Base-by-base conservation (phyloP, 2,797 vertebrate species). In the Channa striata region DNA sequence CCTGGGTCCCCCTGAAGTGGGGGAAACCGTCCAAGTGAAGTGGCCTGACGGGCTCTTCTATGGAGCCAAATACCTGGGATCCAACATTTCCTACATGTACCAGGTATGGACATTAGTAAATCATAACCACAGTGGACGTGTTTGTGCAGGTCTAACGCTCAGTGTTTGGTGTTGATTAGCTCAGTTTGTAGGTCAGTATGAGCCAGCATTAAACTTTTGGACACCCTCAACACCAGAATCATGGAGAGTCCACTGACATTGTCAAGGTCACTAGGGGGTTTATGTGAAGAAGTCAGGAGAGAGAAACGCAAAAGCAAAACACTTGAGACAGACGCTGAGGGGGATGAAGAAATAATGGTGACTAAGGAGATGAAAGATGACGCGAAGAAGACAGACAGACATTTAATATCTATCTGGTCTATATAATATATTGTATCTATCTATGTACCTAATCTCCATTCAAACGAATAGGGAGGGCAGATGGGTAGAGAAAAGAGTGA, bases 21-120 rank as follows among this genome's bases (percentile, higher is more conserved):
- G 97, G 67, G 96, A 97, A 91, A 91, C 93, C 50, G 95, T 99
- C 69, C 96, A 97, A 91, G 98, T 99, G 66, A 98, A 98, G 86
- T 99, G 98, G 98, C 95, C 98, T 0, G 97, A 99, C 83, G 97
- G 97, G 80, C 95, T 98, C 81, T 95, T 96, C 84, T 99, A 99
- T 21, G 95, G 94, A 46, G 98, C 96, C 52, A 99, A 97, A 88
- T 99, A 98, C 83, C 91, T 98, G 54, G 97, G 97, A 87, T 94
- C 94, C 58, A 99, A 97, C 68, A 86, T 95, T 62, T 93, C 95
- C 65, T 93, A 97, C 81, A 98, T 97, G 96, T 98, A 97, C 89
- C 96, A 97, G 95, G 97, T 99, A 90, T 5, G 59, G 12, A 57
- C 13, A 12, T 5, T 36, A 6, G 30, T n/a, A 47, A n/a, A 17